Base-by-base conservation (phyloP, 2,888 invertebrate genomes). In the Drosophila rellima region DNA sequence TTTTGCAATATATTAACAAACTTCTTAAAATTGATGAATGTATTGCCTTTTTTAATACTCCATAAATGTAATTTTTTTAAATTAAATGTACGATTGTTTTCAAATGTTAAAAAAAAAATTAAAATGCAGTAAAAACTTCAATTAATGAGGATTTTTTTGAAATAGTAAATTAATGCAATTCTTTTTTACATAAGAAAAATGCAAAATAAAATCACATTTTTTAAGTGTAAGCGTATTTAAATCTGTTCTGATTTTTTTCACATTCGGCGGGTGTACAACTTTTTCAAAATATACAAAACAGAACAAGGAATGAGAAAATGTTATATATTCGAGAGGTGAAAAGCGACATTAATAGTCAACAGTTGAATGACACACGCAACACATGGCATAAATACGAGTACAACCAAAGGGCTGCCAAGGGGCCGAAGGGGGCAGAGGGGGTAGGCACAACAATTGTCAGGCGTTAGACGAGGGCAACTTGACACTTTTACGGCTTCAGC, bases 381-480 rank as follows among this genome's bases (percentile, higher is more conserved):
- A 20, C 52, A 23, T 26, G 45, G 45, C 45, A 45, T 26, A 45
- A 26, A 45, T 45, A 26, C 39, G 33, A n/a, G 20, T 23, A 15
- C 20, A 20, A 5, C 15, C 15, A 50, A 15, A 5, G 15, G 29
- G 31, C 13, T 11, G 18, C 33, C 17, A 13, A 15, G 13, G 18
- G 37, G 18, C 1, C 7, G n/a, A 29, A 15, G 17, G 10, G 5
- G 17, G 13, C 13, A 13, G 26, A 0, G 45, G 17, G 39, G 40
- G 20, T 29, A 29, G 45, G 11, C 5, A 18, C 17, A 26, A 52
- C 54, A 18, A 35, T 26, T 33, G 45, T 44, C 13, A 13, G n/a
- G 50, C 40, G 59, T 39, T 31, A 52, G 60, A 61, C 60, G 60
- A 61, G 60, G 60, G 52, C 60, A 45, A 61, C 35, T 13, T 26